Base-by-base conservation (phyloP, 2,888 invertebrate species). In the Mesoligia furuncula region DNA sequence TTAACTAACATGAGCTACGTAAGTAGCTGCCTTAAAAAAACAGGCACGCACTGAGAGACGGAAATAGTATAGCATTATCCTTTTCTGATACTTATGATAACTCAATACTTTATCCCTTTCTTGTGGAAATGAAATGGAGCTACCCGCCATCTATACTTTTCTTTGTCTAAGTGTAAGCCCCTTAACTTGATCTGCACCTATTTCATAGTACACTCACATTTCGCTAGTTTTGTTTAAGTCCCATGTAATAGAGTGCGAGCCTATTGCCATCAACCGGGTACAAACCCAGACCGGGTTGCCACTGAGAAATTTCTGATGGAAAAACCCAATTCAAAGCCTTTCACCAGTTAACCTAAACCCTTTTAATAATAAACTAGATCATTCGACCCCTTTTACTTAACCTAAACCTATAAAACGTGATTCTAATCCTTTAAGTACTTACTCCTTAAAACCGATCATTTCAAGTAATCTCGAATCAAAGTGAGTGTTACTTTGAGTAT, bases 381-480 rank as follows among this genome's bases (percentile, higher is more conserved):
- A 15, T 6, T 8, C 0, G 36, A 24, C 8, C 57, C 8, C 20
- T 24, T 67, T 54, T 31, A 57, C 24, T 45, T 17, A 15, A 42
- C 39, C 17, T 9, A 27, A 27, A 11, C 20, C 20, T 31, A 24
- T 59, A 77, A 68, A 66, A 79, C 17, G 11, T 59, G 36, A 51
- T 24, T 11, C 9, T 57, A 48, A 77, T 80, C 24, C 42, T 31
- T 51, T n/a, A 42, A 48, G 59, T 24, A 48, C 39, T 31, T 67
- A 31, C 4, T 39, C 20, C 42, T 39, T 36, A 36, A 73, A 64
- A 64, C 24, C 62, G 54, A 61, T n/a, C 27, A 20, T 54, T 64
- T 54, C 24, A 27, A 74, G 62, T 71, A 42, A 72, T 69, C 39
- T 36, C 27, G 1, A 74, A 71, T 68, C 59, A 74, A 83, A 79